These are phyloP conservation scores for Neodiprion pinetum DNA, from an alignment of 1,140 invertebrate genomes.

Conservation along the genomic window DNA sequence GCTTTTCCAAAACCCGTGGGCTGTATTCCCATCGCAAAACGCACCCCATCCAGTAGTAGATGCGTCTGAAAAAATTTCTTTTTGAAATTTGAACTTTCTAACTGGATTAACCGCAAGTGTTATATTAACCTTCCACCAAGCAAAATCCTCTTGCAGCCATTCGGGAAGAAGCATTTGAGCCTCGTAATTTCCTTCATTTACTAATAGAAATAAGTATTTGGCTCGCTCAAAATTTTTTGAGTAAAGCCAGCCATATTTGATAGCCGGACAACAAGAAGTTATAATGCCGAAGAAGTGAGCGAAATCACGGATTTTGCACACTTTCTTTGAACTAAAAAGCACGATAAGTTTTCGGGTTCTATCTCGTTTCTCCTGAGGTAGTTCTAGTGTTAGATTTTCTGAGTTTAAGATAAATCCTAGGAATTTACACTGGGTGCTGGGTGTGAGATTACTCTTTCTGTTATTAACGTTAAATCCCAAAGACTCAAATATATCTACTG, in stretches of 20 bases:
- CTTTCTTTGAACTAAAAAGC: no score
- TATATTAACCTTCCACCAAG: slow-evolving; percentile 24
- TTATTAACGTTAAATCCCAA: slow-evolving; percentile 39
- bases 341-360: slow-evolving; percentile 27
- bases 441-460: slow-evolving; percentile 25
- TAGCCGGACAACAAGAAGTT: no score
- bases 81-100: background rate
- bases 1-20: no score
- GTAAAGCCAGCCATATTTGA: no score
- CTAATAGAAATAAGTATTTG: no score
- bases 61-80: no score
- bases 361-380: slow-evolving; percentile 29
- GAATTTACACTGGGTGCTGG: slow-evolving; percentile 27
- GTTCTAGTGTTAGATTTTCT: slow-evolving; percentile 23
- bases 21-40: no score
- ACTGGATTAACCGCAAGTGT: background rate
- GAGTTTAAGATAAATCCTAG: slow-evolving; percentile 39
- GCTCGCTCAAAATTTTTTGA: no score
- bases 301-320: no score
- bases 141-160: slow-evolving; percentile 13
- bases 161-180: slow-evolving; percentile 11
- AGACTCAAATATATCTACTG: slow-evolving; percentile 26
- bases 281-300: no score
- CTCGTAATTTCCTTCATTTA: no score
- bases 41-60: no score